A percentile compares a stretch with the other conserved stretches of the same genome.
phyloP scores from a whole-genome alignment of 2,113 vertebrate genomes.

The Arvicanthis niloticus region DNA sequence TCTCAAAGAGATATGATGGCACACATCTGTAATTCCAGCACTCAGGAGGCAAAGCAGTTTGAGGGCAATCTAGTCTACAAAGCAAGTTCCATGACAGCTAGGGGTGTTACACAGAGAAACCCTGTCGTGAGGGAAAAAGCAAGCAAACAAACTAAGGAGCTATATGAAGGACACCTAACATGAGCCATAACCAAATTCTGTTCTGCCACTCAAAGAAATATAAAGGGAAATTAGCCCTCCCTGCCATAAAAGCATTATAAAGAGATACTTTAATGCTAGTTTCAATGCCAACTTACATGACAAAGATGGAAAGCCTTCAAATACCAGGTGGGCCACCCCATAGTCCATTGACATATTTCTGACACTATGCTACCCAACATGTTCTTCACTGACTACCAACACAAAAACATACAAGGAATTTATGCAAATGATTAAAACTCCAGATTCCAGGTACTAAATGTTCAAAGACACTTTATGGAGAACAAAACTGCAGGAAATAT shows the following conservation, averaged over 20 bases:
- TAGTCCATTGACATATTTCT: slow-evolving; percentile 9
- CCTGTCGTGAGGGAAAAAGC: not conserved
- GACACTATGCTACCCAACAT: not conserved
- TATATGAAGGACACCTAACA: not conserved
- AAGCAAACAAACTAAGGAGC: not conserved
- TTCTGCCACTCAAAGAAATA: slow-evolving; percentile 31
- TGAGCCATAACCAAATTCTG: slow-evolving; percentile 22
- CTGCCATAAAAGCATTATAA: not conserved
- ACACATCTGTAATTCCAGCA: not conserved
- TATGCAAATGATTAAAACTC: slow-evolving; percentile 37
- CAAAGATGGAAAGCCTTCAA: not conserved
- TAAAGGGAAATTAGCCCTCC: not conserved
- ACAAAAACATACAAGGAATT: slow-evolving; percentile 37
- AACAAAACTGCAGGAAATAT: slow-evolving; percentile 59
- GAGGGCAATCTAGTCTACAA: not conserved
- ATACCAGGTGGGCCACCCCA: not conserved
- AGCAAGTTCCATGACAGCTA: not conserved
- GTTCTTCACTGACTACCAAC: slow-evolving; percentile 21
- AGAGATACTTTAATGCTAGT: slow-evolving; percentile 25
- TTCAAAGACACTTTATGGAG: slow-evolving; percentile 9
- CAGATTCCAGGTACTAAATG: slow-evolving; percentile 18
- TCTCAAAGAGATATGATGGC: not conserved
- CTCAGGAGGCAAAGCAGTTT: not conserved
- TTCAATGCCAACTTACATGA: not conserved
- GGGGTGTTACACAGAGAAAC: not conserved